Base-by-base conservation (phyloP, 2,888 invertebrate genomes). In the Pterostichus niger region DNA sequence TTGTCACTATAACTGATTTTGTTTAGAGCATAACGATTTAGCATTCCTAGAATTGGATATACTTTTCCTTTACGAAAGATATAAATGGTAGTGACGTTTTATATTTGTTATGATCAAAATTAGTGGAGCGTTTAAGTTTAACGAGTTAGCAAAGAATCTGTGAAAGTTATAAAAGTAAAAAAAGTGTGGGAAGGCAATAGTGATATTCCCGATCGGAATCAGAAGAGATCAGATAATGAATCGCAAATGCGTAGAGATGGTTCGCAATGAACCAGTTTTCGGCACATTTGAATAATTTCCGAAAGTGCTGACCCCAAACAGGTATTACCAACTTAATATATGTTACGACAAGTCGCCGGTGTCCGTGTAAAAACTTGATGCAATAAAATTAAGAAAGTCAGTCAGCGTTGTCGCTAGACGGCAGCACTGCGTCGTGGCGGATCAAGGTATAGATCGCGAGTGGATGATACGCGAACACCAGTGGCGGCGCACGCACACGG, bases 381-480 rank as follows among this genome's bases (percentile, higher is more conserved):
- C 82, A 54, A 82, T 82, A 82, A 82, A 82, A 82, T 82, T 75
- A 82, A 82, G 82, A 82, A 82, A 82, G 82, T 82, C 82, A 82
- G 82, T 75, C 44, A 75, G 17, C 40, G 56, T 68, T 64, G 64
- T 71, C 68, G 44, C 68, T 24, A 71, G 68, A 44, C 68, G 31
- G 68, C 44, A 44, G 68, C 44, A 40, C 44, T 44, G 40, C 64
- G 3, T n/a, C 6, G 56, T 15, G 15, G 56, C 13, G 44, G 56
- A 56, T 77, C 77, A 56, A 56, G 40, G 77, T 56, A 77, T 56
- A 77, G 56, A 77, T 77, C 77, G 59, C 56, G 13, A 46, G 40
- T 40, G 17, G 40, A 33, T 64, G 75, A 75, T 75, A 75, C 10
- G 54, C 31, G 75, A 71, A 71, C 15, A n/a, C 44, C 68, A 71